Percentiles rank a stretch among this genome's conserved stretches.
These are phyloP conservation scores for Siderastrea siderea DNA, from an alignment of 92 coral and sea anemone species.

Conservation along the genomic window DNA sequence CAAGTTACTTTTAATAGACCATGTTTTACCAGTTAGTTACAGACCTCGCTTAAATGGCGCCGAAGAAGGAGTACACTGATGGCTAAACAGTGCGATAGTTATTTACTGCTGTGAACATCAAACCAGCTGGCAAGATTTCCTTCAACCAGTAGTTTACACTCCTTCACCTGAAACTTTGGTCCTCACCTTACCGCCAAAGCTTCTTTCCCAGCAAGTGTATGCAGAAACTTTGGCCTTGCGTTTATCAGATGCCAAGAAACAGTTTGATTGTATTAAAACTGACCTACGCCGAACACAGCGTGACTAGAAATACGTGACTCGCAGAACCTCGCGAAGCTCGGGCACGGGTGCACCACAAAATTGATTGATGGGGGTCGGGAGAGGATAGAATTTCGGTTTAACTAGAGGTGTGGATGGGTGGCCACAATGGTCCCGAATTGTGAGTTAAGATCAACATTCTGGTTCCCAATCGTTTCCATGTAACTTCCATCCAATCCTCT, in stretches of 20 bases:
- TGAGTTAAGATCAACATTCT: no score
- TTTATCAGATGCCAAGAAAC: constrained; percentile 61
- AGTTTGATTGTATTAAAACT: constrained; percentile 55
- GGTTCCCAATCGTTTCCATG: no score
- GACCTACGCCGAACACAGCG: constrained; percentile 43
- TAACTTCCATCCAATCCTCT: no score
- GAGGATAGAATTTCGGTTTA: no score
- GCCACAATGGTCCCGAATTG: no score
- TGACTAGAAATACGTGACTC: no score
- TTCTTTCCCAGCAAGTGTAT: constrained; percentile 20
- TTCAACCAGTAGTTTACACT: constrained; percentile 65
- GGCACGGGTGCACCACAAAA: no score
- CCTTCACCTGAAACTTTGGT: constrained; percentile 39
- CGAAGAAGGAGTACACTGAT: constrained; percentile 8
- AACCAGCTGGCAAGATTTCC: constrained; percentile 66
- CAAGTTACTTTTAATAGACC: background rate
- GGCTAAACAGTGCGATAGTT: constrained; percentile 52
- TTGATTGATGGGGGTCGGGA: no score
- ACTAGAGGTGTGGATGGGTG: no score
- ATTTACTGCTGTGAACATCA: constrained; percentile 66
- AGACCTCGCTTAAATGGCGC: background rate
- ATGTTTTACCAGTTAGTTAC: background rate
- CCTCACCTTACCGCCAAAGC: constrained; percentile 26
- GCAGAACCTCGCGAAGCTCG: no score
- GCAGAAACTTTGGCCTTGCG: constrained; percentile 40